Base-by-base conservation (phyloP, 1,140 invertebrate species). In the Pseudoatta argentina region DNA sequence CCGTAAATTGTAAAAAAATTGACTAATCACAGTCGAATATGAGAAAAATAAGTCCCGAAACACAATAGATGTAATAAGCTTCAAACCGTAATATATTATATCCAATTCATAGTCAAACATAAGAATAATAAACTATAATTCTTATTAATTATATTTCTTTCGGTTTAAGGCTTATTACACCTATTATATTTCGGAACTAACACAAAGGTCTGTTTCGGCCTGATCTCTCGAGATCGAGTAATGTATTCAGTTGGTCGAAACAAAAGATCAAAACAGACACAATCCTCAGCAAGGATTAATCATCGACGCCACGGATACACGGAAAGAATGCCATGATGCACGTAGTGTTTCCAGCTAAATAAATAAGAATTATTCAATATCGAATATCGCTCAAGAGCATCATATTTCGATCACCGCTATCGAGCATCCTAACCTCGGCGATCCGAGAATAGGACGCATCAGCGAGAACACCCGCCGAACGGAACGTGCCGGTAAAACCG, bases 401-500 rank as follows among this genome's bases (percentile, higher is more conserved):
- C 63, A 0, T 24, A 18, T 72, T 72, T 72, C 69, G 69, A 72
- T 30, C 14, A 18, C 0, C 8, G 69, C 24, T 53, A 10, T 53
- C 69, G 14, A 6, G 16, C 21, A 71, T 71, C 14, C 34, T 53
- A 72, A 72, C 51, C 51, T 72, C 24, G 69, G 14, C 16, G 51
- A 24, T 16, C 69, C 24, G 3, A 30, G 30, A 55, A n/a, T 30
- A 16, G 27, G 69, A 72, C 24, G 8, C 18, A 7, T n/a, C 48
- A 16, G 16, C 24, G 67, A 24, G 3, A 14, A 24, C 24, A 27
- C 48, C 48, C 51, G 53, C 53, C 30, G 12, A 39, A 5, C 14
- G 72, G 72, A 75, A 39, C 30, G 27, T 18, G 30, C 72, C 53
- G 72, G 30, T 14, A 39, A 39, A 39, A 75, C 53, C 72, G 30